phyloP scores from a whole-genome alignment of 1,140 invertebrate species.

The Procambarus virginalis region DNA sequence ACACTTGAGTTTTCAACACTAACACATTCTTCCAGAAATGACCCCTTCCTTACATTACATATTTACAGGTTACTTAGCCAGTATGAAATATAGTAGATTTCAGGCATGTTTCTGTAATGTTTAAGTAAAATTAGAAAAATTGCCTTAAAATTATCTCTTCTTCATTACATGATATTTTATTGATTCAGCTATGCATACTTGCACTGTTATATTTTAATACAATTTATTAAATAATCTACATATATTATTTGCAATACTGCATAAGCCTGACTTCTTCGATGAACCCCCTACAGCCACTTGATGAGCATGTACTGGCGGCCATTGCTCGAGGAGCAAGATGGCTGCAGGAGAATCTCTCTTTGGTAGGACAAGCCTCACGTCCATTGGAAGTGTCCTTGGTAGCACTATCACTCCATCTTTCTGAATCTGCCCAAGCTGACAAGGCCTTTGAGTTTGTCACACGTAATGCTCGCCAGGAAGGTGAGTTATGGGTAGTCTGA shows the following conservation, averaged over 20 bases:
- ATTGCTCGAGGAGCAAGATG: slow-evolving; percentile 81
- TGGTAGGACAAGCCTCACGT: slow-evolving; percentile 81
- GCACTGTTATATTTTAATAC: too few relatives aligned
- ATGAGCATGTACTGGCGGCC: slow-evolving; percentile 74
- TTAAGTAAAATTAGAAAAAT: too few relatives aligned
- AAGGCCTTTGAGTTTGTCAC: slow-evolving; percentile 86
- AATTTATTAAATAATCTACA: too few relatives aligned
- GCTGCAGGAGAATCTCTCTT: slow-evolving; percentile 88
- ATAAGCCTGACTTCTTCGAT: not conserved
- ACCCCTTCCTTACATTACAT: too few relatives aligned
- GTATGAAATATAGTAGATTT: too few relatives aligned
- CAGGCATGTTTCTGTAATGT: too few relatives aligned
- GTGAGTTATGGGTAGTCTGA: not conserved
- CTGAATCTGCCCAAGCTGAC: slow-evolving; percentile 86
- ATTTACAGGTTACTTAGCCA: too few relatives aligned
- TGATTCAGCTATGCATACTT: too few relatives aligned
- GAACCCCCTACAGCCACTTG: slow-evolving; percentile 53
- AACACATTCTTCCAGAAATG: too few relatives aligned
- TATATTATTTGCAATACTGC: not conserved
- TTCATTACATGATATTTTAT: too few relatives aligned
- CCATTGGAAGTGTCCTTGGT: slow-evolving; percentile 91
- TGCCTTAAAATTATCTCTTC: too few relatives aligned
- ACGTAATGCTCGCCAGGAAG: slow-evolving; percentile 79
- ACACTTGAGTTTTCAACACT: too few relatives aligned
- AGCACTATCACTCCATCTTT: slow-evolving; percentile 87